Conservation (phyloP, 2,797 vertebrate genomes). For the Poeciliopsis paucimaculata region DNA sequence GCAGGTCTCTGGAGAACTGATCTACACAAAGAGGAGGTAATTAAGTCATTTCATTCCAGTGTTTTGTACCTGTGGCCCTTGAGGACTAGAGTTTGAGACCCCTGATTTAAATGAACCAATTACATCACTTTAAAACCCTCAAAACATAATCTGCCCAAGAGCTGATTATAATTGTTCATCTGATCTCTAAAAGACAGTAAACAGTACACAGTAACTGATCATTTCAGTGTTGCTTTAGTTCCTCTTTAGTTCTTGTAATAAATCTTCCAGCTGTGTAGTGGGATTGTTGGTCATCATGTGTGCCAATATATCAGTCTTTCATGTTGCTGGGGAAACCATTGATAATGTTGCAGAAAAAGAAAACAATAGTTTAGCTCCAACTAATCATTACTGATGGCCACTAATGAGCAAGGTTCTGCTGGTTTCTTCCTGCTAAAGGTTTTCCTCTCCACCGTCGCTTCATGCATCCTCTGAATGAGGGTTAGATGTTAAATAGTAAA, state of each 20-base stretch:
- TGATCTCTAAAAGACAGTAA: background rate
- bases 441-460: background rate
- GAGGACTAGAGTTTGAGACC: too few relatives aligned
- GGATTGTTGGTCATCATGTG: background rate
- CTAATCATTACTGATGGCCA: background rate
- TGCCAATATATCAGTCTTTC: background rate
- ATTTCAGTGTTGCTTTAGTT: background rate
- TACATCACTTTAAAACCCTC: background rate
- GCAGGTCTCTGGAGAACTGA: too few relatives aligned
- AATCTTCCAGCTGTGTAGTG: background rate
- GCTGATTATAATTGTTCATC: background rate
- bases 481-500: background rate
- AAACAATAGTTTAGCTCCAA: background rate
- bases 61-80: too few relatives aligned
- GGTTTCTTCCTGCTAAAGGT: background rate
- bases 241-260: background rate
- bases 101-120: background rate
- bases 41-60: too few relatives aligned
- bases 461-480: background rate
- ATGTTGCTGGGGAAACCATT: background rate
- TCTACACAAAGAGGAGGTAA: too few relatives aligned
- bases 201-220: too few relatives aligned
- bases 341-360: background rate
- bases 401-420: background rate
- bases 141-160: background rate